Percentiles rank a stretch among this genome's conserved stretches.
phyloP scores from a whole-genome alignment of 2,113 vertebrate species.

The Macquaria ambigua region DNA sequence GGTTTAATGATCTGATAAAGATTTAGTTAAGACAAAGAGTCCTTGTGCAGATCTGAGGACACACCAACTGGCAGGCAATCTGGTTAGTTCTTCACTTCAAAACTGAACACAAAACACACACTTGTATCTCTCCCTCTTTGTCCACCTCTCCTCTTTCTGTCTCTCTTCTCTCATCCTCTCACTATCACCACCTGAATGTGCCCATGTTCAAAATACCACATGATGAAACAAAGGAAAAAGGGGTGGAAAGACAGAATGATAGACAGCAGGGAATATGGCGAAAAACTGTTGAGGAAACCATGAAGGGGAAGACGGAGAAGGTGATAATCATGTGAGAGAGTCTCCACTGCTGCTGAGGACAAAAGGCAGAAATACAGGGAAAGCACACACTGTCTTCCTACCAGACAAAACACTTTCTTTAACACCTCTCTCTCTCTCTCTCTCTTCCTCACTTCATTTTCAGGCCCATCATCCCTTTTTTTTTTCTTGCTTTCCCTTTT shows the following conservation, averaged over 20 bases:
- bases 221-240: constrained; percentile 2
- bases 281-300: neutral
- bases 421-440: constrained; percentile 41
- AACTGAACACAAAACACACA: constrained; percentile 30
- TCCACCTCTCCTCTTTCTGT: neutral
- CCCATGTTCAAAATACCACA: neutral
- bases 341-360: neutral
- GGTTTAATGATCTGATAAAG: constrained; percentile 10
- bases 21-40: constrained; percentile 9
- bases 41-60: constrained; percentile 37
- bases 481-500: constrained; percentile 20
- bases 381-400: constrained; percentile 10
- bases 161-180: neutral
- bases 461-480: constrained; percentile 48
- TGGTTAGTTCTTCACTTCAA: constrained; percentile 29
- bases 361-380: neutral
- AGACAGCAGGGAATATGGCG: neutral
- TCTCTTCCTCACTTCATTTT: constrained; percentile 60
- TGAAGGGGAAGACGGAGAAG: constrained; percentile 1
- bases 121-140: neutral
- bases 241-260: neutral
- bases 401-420: constrained; percentile 37
- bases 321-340: constrained; percentile 18
- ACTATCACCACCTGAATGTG: neutral
- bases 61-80: constrained; percentile 48